phyloP scores from a whole-genome alignment of 2,113 vertebrate species.

The Hippocampus zosterae region DNA sequence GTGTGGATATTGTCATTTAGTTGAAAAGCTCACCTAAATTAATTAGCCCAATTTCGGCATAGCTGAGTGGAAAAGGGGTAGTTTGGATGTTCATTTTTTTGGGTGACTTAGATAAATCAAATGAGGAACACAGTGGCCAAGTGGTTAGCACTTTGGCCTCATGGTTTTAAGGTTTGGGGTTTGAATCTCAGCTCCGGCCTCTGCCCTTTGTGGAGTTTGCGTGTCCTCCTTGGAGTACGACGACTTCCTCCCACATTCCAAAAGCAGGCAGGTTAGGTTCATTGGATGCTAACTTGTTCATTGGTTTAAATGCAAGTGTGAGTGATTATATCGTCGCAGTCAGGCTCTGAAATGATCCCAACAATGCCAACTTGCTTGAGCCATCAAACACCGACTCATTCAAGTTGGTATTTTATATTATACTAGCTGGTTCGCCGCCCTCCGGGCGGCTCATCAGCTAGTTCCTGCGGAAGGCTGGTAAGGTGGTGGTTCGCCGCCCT shows the following conservation, averaged over 20 bases:
- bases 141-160: background rate
- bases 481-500: too few relatives aligned
- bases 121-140: background rate
- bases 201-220: background rate
- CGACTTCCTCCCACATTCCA: background rate
- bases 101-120: slow-evolving; percentile 48
- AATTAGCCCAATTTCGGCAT: slow-evolving; percentile 97
- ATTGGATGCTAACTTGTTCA: too few relatives aligned
- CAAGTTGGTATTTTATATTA: too few relatives aligned
- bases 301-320: too few relatives aligned
- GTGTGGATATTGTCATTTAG: slow-evolving; percentile 97
- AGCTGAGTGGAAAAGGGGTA: slow-evolving; percentile 76
- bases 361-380: too few relatives aligned
- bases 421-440: too few relatives aligned
- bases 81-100: slow-evolving; percentile 1
- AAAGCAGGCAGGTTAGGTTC: background rate
- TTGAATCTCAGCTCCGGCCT: background rate
- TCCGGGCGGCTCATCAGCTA: too few relatives aligned
- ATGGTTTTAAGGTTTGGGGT: background rate
- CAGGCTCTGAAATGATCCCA: too few relatives aligned
- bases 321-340: too few relatives aligned
- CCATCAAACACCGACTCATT: too few relatives aligned
- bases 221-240: background rate
- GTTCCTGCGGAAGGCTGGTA: too few relatives aligned
- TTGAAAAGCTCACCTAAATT: slow-evolving; percentile 97